A percentile compares a stretch with the other conserved stretches of the same genome.
These are phyloP conservation scores for Miltochrista miniata DNA, from an alignment of 2,888 invertebrate species.

Conservation along the genomic window DNA sequence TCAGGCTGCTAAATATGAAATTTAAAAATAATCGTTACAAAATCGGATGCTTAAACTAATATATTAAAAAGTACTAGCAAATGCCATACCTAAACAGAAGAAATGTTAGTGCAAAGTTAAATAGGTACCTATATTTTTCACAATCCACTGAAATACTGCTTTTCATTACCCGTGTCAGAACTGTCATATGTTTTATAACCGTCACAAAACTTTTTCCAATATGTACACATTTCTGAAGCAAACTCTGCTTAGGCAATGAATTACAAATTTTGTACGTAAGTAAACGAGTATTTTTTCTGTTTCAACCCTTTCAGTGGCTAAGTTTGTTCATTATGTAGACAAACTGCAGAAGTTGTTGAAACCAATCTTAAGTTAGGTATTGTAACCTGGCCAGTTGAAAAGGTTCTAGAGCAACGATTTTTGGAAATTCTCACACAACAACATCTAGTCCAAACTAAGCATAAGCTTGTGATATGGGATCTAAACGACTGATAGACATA, in stretches of 20 bases:
- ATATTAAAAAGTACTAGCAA: not conserved
- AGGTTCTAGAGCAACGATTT: too few relatives aligned
- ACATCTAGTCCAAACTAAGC: too few relatives aligned
- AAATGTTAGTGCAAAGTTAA: constrained; percentile 4
- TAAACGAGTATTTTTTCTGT: constrained; percentile 61
- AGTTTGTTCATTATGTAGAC: constrained; percentile 67
- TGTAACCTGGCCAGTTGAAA: too few relatives aligned
- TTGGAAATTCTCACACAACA: too few relatives aligned
- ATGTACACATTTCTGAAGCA: constrained; percentile 47
- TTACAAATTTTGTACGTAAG: constrained; percentile 70
- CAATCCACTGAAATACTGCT: constrained; percentile 27
- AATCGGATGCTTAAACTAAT: too few relatives aligned
- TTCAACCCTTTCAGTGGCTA: constrained; percentile 66
- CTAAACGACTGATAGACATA: too few relatives aligned
- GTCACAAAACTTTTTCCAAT: constrained; percentile 56
- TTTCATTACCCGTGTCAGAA: constrained; percentile 40
- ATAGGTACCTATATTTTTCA: constrained; percentile 32
- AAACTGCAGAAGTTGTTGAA: constrained; percentile 17
- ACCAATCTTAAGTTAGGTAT: too few relatives aligned
- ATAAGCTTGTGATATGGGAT: too few relatives aligned
- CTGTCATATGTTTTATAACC: constrained; percentile 55
- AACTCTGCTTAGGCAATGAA: constrained; percentile 66
- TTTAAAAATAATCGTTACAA: too few relatives aligned
- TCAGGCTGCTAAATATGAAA: too few relatives aligned
- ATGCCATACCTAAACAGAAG: not conserved